Evolutionary conservation across 2,113 vertebrate species (phyloP).

Genomic region (Agapornis roseicollis): DNA sequence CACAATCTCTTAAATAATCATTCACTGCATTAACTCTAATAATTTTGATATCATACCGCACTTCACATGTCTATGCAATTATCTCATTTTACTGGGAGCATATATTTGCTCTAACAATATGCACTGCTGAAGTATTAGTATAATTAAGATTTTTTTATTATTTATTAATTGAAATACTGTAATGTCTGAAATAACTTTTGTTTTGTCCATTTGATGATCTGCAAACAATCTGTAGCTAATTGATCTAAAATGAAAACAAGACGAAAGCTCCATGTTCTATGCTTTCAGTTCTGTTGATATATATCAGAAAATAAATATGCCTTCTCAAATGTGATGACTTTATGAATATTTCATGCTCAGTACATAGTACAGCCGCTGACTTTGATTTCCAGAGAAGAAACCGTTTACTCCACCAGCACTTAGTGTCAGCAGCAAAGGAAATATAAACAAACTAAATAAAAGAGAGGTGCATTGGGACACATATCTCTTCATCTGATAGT

Average conservation of each 20-base stretch:
- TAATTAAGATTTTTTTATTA: background rate
- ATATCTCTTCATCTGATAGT: conserved; percentile 3
- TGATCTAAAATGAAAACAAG: background rate
- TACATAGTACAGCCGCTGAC: background rate
- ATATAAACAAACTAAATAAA: conserved; percentile 41
- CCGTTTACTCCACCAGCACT: background rate
- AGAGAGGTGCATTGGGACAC: background rate
- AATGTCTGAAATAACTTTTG: background rate
- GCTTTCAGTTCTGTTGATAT: background rate
- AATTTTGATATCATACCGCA: background rate
- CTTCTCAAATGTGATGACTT: background rate
- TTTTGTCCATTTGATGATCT: background rate
- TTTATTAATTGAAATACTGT: background rate
- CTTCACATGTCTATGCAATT: background rate
- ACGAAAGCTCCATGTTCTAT: background rate
- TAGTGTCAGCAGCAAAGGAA: conserved; percentile 32
- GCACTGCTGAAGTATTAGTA: background rate
- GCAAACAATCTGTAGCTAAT: background rate
- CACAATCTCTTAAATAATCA: background rate
- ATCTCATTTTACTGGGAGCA: background rate
- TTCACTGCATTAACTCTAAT: background rate
- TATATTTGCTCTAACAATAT: background rate
- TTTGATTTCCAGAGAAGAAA: conserved; percentile 24
- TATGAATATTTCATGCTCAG: conserved; percentile 42
- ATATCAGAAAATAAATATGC: conserved; percentile 21